Base-by-base conservation (phyloP, 2,113 vertebrate species). In the Chauna torquata region DNA sequence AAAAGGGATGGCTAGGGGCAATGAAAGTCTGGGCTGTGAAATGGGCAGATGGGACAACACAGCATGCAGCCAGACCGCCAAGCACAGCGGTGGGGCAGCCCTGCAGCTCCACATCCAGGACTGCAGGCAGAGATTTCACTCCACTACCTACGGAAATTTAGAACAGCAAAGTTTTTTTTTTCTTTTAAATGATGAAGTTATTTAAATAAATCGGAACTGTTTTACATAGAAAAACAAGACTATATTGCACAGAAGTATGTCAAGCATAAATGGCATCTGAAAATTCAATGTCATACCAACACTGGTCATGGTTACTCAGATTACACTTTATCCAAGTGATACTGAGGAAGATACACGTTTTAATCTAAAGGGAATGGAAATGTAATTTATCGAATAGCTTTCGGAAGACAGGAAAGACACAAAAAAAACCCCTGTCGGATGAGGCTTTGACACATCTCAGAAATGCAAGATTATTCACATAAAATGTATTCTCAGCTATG, bases 61-160 rank as follows among this genome's bases (percentile, higher is more conserved):
- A 0, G 47, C 0, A 0, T 0, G 3, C 8, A 71, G 38, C 1
- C 20, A n/a, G 32, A 24, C 34, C n/a, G 34, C 34, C 47, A 0
- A 17, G 23, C 5, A 8, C 5, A 36, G 24, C 20, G 65, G 59
- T 5, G 9, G 32, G 24, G 44, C 34, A 80, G 28, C 9, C 14
- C 18, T 3, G 14, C 11, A 15, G 32, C 45, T 59, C 70, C 38
- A 22, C 8, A 32, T 72, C 3, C 9, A 8, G 20, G 5, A 71
- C 5, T 3, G 11, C 34, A 49, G 24, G 42, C 80, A 85, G 32
- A 0, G 0, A 50, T 16, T 25, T 62, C 30, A 54, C 2, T 1
- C 9, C 32, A 44, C 6, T 27, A 42, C 50, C 28, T 58, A 58
- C 1, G 66, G 50, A 65, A 92, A 76, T 11, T n/a, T 10, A 19